Percentiles rank a stretch among this genome's conserved stretches.
phyloP scores from a whole-genome alignment of 2,888 invertebrate species.

The Stenoptilia bipunctidactyla region DNA sequence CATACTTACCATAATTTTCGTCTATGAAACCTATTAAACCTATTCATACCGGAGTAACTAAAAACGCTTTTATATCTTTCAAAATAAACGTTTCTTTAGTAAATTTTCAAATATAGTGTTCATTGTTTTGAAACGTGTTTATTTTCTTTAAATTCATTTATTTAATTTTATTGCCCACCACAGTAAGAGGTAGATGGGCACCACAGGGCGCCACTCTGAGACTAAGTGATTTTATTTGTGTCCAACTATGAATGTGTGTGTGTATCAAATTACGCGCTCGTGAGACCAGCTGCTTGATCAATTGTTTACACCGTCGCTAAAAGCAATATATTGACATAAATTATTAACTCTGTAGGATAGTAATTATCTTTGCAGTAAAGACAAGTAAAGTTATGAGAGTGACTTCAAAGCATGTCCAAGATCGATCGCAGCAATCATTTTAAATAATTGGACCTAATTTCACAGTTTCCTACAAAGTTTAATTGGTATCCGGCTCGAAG shows the following conservation, averaged over 20 bases:
- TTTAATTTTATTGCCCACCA: not conserved
- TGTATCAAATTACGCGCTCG: slow-evolving; percentile 63
- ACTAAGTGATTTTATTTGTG: slow-evolving; percentile 71
- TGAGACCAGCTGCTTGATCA: slow-evolving; percentile 63
- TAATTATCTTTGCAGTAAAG: slow-evolving; percentile 9
- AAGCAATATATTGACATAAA: slow-evolving; percentile 46
- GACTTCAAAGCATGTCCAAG: not conserved
- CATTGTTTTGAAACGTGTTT: no score
- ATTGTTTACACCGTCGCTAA: slow-evolving; percentile 46
- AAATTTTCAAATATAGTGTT: no score
- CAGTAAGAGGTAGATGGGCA: slow-evolving; percentile 47
- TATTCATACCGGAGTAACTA: no score
- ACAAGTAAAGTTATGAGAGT: slow-evolving; percentile 14
- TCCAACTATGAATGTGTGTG: slow-evolving; percentile 67
- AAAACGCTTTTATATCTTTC: no score
- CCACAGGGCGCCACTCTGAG: slow-evolving; percentile 59
- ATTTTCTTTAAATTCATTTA: no score
- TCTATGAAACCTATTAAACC: no score
- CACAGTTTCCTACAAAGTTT: no score
- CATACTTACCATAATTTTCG: no score
- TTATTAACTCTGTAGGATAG: slow-evolving; percentile 28
- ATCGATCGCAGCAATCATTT: not conserved
- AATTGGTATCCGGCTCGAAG: no score
- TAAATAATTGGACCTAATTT: not conserved
- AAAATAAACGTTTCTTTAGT: no score